phyloP scores from a whole-genome alignment of 2,797 vertebrate genomes.

The Cheracebus regulus region DNA sequence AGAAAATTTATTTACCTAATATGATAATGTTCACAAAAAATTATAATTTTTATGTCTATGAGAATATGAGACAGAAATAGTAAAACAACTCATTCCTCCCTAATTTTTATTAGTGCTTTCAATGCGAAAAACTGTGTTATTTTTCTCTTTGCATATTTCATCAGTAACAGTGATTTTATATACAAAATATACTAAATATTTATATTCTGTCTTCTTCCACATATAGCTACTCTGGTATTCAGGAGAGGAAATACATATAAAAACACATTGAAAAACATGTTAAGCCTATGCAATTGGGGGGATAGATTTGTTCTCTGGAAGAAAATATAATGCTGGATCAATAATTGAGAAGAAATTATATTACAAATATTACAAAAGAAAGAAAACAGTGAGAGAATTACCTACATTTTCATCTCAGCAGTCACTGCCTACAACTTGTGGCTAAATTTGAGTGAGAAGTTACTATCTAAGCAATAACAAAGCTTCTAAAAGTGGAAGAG shows the following conservation, averaged over 20 bases:
- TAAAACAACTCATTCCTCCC: not conserved
- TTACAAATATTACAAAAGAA: not conserved
- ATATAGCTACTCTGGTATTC: not conserved
- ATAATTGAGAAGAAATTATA: not conserved
- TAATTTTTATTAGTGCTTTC: not conserved
- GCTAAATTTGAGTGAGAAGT: not conserved
- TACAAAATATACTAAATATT: not conserved
- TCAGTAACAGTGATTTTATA: not conserved
- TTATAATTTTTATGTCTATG: not conserved
- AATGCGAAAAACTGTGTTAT: not conserved
- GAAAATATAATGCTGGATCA: not conserved
- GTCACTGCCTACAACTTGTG: not conserved
- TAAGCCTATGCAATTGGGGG: not conserved
- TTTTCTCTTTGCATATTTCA: not conserved
- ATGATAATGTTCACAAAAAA: not conserved
- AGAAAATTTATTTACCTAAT: not conserved
- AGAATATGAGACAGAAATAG: not conserved
- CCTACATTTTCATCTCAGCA: not conserved
- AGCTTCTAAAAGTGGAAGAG: slow-evolving; percentile 37
- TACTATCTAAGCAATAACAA: not conserved
- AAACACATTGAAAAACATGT: not conserved
- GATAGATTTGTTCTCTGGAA: not conserved
- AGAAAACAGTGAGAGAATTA: not conserved
- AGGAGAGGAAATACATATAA: not conserved
- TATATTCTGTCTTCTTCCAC: not conserved